Base-by-base conservation (phyloP, 2,888 invertebrate species). In the Epinotia brunnichana region DNA sequence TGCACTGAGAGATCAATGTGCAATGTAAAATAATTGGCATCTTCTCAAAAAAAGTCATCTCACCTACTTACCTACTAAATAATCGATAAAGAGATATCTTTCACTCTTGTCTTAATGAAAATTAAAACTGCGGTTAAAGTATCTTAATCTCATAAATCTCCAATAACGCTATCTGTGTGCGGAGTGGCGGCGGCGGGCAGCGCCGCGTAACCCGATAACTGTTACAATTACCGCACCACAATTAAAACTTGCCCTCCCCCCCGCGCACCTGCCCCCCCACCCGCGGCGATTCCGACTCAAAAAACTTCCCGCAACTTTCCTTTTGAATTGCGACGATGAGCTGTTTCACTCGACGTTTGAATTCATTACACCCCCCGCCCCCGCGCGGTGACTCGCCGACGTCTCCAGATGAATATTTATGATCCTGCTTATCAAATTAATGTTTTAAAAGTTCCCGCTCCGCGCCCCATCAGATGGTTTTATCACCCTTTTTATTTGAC, bases 341-440 rank as follows among this genome's bases (percentile, higher is more conserved):
- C 71, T 71, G 71, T 71, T 71, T 71, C 68, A 68, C 53, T 71
- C 71, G 66, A 71, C 71, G 71, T 71, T 71, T 71, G 71, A 71
- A 72, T 72, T 72, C 72, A 72, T 72, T 72, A 72, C 54, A 15
- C 44, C 29, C 17, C 29, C 17, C 24, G 17, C 15, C n/a, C 10
- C n/a, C 35, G 24, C n/a, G 70, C 41, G 51, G 59, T 59, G 70
- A 60, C 53, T 70, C 69, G 64, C 41, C 71, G 53, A 60, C 71
- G 66, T 66, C 71, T 66, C 51, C 66, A 54, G 60, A 71, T 71
- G 67, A 72, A 72, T 72, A 72, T 72, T 72, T 72, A 72, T 72
- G 72, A 67, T 67, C 61, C 67, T 61, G 66, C 72, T 72, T 72
- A 72, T 72, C 72, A 68, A 72, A 72, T 72, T 72, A 72, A 72